Evolutionary conservation across 2,797 vertebrate genomes (phyloP), one percentile per base, ranked within the genome.

Genomic region (Eptatretus atami): DNA sequence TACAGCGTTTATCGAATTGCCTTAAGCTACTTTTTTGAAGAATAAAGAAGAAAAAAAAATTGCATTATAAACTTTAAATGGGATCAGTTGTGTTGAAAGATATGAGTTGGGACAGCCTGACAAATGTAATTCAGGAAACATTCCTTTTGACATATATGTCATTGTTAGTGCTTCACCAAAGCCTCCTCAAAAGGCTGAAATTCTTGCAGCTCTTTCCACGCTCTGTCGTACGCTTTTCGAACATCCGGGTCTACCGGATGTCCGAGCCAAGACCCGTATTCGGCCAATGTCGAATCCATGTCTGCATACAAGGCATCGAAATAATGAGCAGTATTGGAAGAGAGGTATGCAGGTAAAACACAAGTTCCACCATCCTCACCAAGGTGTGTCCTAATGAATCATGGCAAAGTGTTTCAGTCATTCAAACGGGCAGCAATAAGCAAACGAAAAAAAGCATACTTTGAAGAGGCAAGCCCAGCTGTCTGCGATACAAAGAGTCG

Each of bases 231-330:
- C 67, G 31, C 83, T 69, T 79, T 76, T 2, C 71, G 52, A 12
- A 77, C 76, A 0, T 69, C 67, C 53, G 86, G 82, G 1, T 79
- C 67, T 10, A 90, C 73, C 0, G 80, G 80, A 1, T 81, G 74
- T n/a, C 94, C 84, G 1, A 87, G 80, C 92, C 92, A 98, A 54
- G 87, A 82, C 63, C 83, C 80, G 44, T 94, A 98, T 65, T 98
- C 92, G 3, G 80, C 78, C 63, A 79, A 86, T 0, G 86, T 84
- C 52, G 77, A 71, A 63, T 84, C 84, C 90, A 98, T 94, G 66
- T 95, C 92, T 98, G 53, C 52, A 15, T 13, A 64, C 52, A 64
- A 44, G 6, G 31, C 31, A 44, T 19, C 19, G 19, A 19, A 19
- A 19, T 19, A 19, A 19, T 44, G 31, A 44, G 31, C 31, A 44